Evolutionary conservation across 2,113 vertebrate species (phyloP).

Genomic region (Sapayoa aenigma): DNA sequence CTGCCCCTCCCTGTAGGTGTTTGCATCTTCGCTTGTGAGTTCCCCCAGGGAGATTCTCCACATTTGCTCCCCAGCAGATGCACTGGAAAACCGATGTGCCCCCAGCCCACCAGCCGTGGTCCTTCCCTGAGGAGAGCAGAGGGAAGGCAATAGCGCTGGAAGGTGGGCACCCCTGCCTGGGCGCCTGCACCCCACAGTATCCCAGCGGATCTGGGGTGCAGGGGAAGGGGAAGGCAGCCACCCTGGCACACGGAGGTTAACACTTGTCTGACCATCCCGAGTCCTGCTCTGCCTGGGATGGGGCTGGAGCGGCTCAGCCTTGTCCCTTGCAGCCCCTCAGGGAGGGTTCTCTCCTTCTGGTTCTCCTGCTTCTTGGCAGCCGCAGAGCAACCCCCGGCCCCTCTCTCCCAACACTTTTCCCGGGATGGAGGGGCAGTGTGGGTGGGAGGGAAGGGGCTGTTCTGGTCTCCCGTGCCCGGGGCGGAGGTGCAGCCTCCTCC

Average conservation of each 20-base stretch:
- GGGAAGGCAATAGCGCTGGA: not conserved
- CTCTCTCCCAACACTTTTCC: not conserved
- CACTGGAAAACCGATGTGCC: not conserved
- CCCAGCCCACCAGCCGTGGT: accelerated
- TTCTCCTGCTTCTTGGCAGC: not conserved
- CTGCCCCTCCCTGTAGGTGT: not conserved
- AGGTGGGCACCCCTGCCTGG: not conserved
- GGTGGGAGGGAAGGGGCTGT: not conserved
- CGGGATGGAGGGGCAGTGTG: accelerated
- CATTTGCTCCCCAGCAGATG: not conserved
- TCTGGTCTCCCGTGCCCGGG: not conserved
- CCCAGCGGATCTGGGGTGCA: no score
- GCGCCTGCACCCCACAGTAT: not conserved
- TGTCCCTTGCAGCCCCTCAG: accelerated
- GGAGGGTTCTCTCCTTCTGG: not conserved
- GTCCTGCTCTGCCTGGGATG: not conserved
- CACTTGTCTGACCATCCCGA: not conserved
- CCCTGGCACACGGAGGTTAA: accelerated
- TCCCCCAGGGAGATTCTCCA: not conserved
- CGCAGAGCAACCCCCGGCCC: accelerated
- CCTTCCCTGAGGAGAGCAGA: not conserved
- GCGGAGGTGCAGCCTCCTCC: not conserved
- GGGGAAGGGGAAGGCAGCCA: not conserved
- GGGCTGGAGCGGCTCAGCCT: not conserved
- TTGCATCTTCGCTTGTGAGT: not conserved